Evolutionary conservation across 2,888 invertebrate genomes (phyloP).

Genomic region (Pammene fasciana): DNA sequence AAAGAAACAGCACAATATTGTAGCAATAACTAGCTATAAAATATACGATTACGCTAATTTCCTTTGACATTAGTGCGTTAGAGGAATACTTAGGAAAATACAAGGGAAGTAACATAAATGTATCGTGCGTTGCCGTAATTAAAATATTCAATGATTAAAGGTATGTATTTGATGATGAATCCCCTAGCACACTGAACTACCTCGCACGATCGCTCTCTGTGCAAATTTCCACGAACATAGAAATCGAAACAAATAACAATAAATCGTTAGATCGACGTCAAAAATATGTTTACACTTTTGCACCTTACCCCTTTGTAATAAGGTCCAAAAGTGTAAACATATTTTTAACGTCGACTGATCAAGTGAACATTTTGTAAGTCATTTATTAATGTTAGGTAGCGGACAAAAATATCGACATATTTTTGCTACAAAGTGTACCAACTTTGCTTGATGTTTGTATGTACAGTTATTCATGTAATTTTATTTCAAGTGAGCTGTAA

Average conservation of each 20-base stretch:
- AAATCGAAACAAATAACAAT: no score
- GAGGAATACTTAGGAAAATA: constrained; percentile 18
- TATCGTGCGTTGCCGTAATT: neutral
- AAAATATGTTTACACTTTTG: no score
- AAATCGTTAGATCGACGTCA: no score
- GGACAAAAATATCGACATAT: constrained; percentile 15
- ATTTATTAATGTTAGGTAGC: constrained; percentile 22
- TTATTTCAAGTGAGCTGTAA: neutral
- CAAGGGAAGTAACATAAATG: constrained; percentile 9
- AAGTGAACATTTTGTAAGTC: constrained; percentile 28
- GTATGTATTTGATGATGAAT: no score
- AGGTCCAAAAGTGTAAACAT: no score
- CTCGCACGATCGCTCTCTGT: no score
- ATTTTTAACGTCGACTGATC: no score
- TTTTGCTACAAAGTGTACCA: constrained; percentile 28
- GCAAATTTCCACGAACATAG: no score
- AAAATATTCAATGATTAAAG: no score
- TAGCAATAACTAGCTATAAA: constrained; percentile 37
- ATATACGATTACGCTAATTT: constrained; percentile 1
- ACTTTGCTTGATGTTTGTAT: constrained; percentile 23
- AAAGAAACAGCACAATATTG: constrained; percentile 7
- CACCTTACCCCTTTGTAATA: no score
- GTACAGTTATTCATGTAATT: constrained; percentile 3
- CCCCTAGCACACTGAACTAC: no score
- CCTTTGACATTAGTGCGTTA: constrained; percentile 17